These are phyloP conservation scores for Eumerus sabulonum DNA, from an alignment of 2,888 invertebrate genomes.

Conservation along the genomic window DNA sequence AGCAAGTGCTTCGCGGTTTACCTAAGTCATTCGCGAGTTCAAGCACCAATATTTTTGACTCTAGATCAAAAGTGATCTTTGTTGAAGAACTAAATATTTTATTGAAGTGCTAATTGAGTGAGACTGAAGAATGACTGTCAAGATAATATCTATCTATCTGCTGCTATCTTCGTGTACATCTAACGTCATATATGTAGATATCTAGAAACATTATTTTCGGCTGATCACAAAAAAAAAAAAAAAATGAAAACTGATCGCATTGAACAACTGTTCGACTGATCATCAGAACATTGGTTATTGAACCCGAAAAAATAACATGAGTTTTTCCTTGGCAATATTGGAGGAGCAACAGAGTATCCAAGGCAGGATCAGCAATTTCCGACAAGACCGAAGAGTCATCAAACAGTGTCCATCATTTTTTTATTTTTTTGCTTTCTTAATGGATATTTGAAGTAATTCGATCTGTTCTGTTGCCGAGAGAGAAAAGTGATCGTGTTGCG, in stretches of 20 bases:
- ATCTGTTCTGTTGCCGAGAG: slow-evolving; percentile 37
- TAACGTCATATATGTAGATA: slow-evolving; percentile 24
- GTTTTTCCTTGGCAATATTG: slow-evolving; percentile 36
- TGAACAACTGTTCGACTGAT: slow-evolving; percentile 14
- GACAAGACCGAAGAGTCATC: too few relatives aligned
- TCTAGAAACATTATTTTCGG: slow-evolving; percentile 26
- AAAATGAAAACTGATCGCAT: not conserved
- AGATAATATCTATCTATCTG: slow-evolving; percentile 35
- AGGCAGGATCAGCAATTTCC: slow-evolving; percentile 28
- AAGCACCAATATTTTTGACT: slow-evolving; percentile 38
- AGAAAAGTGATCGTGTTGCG: slow-evolving; percentile 64
- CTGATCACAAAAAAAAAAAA: too few relatives aligned
- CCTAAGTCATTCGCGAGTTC: slow-evolving; percentile 58
- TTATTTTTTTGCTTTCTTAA: slow-evolving; percentile 23
- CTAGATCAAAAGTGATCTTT: slow-evolving; percentile 56
- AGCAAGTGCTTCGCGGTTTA: slow-evolving; percentile 30
- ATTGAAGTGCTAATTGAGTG: slow-evolving; percentile 57
- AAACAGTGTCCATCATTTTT: slow-evolving; percentile 8
- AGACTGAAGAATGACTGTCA: slow-evolving; percentile 50
- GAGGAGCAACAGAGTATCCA: slow-evolving; percentile 42
- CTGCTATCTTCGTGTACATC: slow-evolving; percentile 43
- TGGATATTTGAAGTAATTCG: slow-evolving; percentile 63
- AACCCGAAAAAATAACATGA: slow-evolving; percentile 36
- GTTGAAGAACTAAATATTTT: slow-evolving; percentile 23
- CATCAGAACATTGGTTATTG: slow-evolving; percentile 61